Evolutionary conservation across 2,888 invertebrate genomes (phyloP).

Genomic region (Drepanosiphum platanoidis): DNA sequence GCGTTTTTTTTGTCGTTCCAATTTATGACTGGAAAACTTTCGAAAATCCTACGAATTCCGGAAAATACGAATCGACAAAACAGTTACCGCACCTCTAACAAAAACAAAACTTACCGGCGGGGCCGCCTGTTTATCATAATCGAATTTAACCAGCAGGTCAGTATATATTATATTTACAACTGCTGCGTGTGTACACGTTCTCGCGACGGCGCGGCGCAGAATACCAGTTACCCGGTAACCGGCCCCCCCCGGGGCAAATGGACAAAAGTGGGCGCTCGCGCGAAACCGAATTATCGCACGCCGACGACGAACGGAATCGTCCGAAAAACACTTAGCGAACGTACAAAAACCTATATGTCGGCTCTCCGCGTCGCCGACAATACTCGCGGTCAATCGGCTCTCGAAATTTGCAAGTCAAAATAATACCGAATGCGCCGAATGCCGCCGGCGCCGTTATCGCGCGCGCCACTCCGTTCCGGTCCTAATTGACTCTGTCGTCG

Average conservation of each 20-base stretch:
- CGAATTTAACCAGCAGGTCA: no score
- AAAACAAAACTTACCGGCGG: no score
- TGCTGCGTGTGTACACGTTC: neutral
- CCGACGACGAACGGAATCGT: neutral
- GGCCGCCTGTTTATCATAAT: no score
- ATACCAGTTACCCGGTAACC: no score
- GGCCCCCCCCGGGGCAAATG: neutral
- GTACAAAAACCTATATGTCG: neutral
- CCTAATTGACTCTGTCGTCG: slow-evolving; percentile 37
- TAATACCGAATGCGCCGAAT: no score
- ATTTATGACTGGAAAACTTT: no score
- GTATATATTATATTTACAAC: no score
- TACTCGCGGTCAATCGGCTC: slow-evolving; percentile 32
- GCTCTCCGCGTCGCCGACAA: neutral
- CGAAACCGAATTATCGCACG: slow-evolving; percentile 21
- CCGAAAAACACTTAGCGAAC: neutral
- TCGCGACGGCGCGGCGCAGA: no score
- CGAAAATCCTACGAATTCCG: no score
- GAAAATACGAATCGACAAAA: no score
- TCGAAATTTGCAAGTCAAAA: slow-evolving; percentile 56
- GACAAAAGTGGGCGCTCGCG: neutral
- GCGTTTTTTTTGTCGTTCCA: no score
- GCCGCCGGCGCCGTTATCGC: neutral
- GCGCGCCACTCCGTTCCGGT: slow-evolving; percentile 3
- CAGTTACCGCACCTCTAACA: no score